Percentiles rank a stretch among this genome's conserved stretches.
Conservation (phyloP, 2,888 invertebrate species). For the Globia sparganii region DNA sequence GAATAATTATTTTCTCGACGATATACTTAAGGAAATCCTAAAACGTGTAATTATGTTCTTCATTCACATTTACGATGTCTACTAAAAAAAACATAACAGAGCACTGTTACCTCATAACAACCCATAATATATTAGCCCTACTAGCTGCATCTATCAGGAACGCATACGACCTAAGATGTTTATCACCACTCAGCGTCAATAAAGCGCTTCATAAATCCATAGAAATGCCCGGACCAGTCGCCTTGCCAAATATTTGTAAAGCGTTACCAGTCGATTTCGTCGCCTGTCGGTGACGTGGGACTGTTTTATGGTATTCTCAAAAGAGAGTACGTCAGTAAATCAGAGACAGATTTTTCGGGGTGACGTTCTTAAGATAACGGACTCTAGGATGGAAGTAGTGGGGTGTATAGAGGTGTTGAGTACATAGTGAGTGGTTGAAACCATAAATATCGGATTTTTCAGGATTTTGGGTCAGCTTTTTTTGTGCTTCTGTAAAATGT, state of each 20-base stretch:
- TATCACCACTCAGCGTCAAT: slow-evolving; percentile 62
- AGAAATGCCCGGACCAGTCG: slow-evolving; percentile 62
- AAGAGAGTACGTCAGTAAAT: slow-evolving; percentile 82
- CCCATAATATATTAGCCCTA: slow-evolving; percentile 3
- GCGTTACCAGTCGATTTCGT: slow-evolving; percentile 81
- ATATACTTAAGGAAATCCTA: neutral
- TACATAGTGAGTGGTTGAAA: slow-evolving; percentile 26
- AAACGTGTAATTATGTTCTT: neutral
- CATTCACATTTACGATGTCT: neutral
- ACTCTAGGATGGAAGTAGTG: slow-evolving; percentile 62
- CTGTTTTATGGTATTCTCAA: slow-evolving; percentile 85
- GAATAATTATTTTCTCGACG: neutral
- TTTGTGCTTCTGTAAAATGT: neutral
- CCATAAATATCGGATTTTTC: slow-evolving; percentile 13
- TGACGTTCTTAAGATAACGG: slow-evolving; percentile 65
- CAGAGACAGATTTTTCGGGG: slow-evolving; percentile 82
- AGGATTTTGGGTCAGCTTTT: neutral
- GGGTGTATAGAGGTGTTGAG: slow-evolving; percentile 40
- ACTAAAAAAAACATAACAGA: neutral
- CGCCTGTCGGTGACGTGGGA: slow-evolving; percentile 84
- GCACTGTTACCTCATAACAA: neutral
- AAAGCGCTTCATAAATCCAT: slow-evolving; percentile 68
- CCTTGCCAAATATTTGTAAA: slow-evolving; percentile 81
- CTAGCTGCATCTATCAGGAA: slow-evolving; percentile 45
- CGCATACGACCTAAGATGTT: slow-evolving; percentile 48